phyloP scores from a whole-genome alignment of 2,888 invertebrate species.

The Drosophila hawaiiensis region DNA sequence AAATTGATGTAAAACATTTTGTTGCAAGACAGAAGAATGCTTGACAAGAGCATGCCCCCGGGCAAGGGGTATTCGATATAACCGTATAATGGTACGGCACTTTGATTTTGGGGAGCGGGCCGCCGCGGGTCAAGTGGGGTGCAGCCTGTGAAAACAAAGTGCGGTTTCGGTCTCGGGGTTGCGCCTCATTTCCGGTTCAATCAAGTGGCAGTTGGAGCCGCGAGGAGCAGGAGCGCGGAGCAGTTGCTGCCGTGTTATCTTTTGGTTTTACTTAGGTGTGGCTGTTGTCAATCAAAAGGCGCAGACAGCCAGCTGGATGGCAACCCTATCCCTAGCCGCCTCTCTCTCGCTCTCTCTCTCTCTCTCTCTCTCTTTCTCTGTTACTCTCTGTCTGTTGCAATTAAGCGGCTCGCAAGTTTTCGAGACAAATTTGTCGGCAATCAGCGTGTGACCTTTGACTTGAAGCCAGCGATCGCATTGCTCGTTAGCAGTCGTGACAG shows the following conservation, averaged over 20 bases:
- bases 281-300: constrained; percentile 77
- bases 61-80: constrained; percentile 37
- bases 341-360: not conserved
- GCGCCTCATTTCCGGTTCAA: constrained; percentile 76
- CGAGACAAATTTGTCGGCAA: constrained; percentile 76
- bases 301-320: constrained; percentile 61
- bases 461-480: constrained; percentile 48
- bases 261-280: constrained; percentile 71
- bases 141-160: constrained; percentile 77
- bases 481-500: constrained; percentile 78
- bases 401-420: constrained; percentile 72
- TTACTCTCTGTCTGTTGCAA: constrained; percentile 43
- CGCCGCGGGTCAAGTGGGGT: constrained; percentile 72
- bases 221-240: constrained; percentile 11
- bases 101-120: constrained; percentile 67
- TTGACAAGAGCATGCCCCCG: constrained; percentile 40
- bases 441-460: constrained; percentile 75
- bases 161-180: constrained; percentile 30
- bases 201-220: constrained; percentile 51
- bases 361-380: not conserved
- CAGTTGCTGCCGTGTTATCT: constrained; percentile 21
- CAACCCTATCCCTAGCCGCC: constrained; percentile 4
- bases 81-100: constrained; percentile 55
- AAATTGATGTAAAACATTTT: constrained; percentile 77
- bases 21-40: constrained; percentile 26